phyloP scores from a whole-genome alignment of 2,888 invertebrate genomes.

The Phymatocera aterrima region DNA sequence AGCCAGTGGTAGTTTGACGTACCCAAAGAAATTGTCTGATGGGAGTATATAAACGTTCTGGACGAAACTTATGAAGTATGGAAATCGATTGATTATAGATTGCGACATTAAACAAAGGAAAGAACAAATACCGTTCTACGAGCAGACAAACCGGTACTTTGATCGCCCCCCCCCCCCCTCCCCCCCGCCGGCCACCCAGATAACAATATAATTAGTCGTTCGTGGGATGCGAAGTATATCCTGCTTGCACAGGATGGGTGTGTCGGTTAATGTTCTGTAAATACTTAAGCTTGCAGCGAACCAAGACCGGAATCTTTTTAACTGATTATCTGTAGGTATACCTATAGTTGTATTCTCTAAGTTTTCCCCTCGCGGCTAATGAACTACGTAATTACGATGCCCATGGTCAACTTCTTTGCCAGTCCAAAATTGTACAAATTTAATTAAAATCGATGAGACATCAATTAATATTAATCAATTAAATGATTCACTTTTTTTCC shows the following conservation, averaged over 20 bases:
- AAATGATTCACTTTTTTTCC: background rate
- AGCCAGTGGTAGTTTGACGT: background rate
- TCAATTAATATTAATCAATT: constrained; percentile 2
- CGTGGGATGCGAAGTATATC: constrained; percentile 62
- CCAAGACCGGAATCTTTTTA: constrained; percentile 47
- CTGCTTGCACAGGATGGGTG: constrained; percentile 65
- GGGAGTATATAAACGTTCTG: background rate
- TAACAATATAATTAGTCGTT: constrained; percentile 64
- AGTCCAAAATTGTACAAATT: background rate
- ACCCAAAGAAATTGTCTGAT: background rate
- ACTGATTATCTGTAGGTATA: constrained; percentile 12
- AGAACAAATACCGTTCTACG: constrained; percentile 38
- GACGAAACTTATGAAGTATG: constrained; percentile 28
- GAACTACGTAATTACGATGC: background rate
- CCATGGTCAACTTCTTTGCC: background rate
- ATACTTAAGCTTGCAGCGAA: constrained; percentile 38
- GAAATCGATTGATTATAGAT: constrained; percentile 46
- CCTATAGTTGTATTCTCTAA: background rate
- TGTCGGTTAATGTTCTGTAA: constrained; percentile 61
- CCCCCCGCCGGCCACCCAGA: too few relatives aligned
- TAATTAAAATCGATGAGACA: constrained; percentile 36
- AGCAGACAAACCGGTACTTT: constrained; percentile 34
- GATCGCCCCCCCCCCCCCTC: constrained; percentile 36
- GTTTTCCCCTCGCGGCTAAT: background rate
- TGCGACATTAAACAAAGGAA: constrained; percentile 43